These are phyloP conservation scores for Platysteira castanea DNA, from an alignment of 2,113 vertebrate genomes.

Conservation along the genomic window DNA sequence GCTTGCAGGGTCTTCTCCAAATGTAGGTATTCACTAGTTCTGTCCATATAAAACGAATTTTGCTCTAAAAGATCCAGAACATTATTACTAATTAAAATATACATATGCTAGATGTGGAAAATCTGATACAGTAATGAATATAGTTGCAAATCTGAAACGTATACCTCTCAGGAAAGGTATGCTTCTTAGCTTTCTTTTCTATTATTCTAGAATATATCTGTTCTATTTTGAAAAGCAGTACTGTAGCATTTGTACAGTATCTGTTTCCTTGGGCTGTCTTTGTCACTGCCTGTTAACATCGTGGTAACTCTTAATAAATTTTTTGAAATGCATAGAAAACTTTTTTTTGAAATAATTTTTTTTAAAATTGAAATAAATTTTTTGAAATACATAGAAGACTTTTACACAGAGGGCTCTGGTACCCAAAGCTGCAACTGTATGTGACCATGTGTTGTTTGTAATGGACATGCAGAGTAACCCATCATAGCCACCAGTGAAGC, in stretches of 20 bases:
- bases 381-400: not conserved
- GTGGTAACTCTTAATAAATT: not conserved
- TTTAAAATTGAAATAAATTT: too few species aligned
- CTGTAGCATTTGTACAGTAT: not conserved
- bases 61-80: not conserved
- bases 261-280: not conserved
- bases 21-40: not conserved
- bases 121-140: not conserved
- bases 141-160: not conserved
- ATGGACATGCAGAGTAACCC: not conserved
- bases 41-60: not conserved
- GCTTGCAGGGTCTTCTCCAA: not conserved
- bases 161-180: not conserved
- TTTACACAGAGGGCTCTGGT: not conserved
- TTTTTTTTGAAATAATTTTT: too few species aligned
- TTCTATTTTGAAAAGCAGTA: constrained; percentile 2
- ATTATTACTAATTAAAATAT: not conserved
- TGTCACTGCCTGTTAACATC: not conserved
- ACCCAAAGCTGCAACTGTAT: not conserved
- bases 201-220: not conserved
- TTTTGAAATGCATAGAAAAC: not conserved
- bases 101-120: not conserved
- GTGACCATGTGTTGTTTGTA: not conserved
- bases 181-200: not conserved
- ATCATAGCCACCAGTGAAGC: not conserved